These are phyloP conservation scores for Gryllus bimaculatus DNA, from an alignment of 1,140 invertebrate genomes.

Conservation along the genomic window DNA sequence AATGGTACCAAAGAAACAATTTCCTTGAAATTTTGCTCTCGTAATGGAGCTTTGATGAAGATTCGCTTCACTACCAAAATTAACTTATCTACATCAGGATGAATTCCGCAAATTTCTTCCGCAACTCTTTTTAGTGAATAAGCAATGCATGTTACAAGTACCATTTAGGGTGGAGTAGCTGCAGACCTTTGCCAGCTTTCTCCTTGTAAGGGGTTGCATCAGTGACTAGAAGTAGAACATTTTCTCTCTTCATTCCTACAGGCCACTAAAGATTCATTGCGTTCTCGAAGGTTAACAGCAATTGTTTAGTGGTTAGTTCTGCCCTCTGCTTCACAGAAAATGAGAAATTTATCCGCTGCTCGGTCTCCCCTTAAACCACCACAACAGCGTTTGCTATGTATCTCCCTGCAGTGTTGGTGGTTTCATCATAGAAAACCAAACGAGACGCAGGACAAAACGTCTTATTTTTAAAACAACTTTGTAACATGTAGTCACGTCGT, in stretches of 20 bases:
- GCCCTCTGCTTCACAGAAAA: neutral
- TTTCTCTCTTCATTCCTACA: constrained; percentile 18
- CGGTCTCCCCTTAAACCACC: no score
- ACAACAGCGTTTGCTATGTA: neutral
- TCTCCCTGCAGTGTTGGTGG: neutral
- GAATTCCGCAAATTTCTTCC: neutral
- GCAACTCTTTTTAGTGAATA: neutral
- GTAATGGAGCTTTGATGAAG: constrained; percentile 19
- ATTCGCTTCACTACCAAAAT: constrained; percentile 27
- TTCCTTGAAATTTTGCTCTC: neutral
- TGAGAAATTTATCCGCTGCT: neutral
- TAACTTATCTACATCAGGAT: constrained; percentile 24
- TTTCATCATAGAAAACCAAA: neutral
- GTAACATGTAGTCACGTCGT: neutral
- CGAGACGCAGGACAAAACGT: neutral
- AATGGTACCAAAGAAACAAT: neutral
- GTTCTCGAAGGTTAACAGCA: neutral
- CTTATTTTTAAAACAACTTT: neutral
- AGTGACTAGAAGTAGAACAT: constrained; percentile 26
- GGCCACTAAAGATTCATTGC: constrained; percentile 15
- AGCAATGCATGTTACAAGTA: constrained; percentile 17
- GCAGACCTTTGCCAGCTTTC: constrained; percentile 26
- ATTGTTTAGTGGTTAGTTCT: constrained; percentile 1
- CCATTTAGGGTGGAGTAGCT: constrained; percentile 21
- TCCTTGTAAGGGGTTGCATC: constrained; percentile 29